A percentile compares a stretch with the other conserved stretches of the same genome.
Evolutionary conservation across 2,888 invertebrate genomes (phyloP).

Genomic region (Anthophora plumipes): DNA sequence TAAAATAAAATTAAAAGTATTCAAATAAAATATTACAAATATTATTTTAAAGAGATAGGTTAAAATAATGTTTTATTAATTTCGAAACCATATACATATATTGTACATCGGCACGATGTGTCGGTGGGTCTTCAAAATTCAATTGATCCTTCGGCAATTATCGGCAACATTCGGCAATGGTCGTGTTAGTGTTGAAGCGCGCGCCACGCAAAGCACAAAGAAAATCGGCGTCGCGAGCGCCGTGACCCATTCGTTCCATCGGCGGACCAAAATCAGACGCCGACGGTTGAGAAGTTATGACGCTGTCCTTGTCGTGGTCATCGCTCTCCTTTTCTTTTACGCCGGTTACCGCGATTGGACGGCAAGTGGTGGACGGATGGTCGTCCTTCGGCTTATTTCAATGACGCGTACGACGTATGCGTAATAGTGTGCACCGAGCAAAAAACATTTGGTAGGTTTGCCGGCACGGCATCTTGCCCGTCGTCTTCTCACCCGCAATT

Average conservation of each 20-base stretch:
- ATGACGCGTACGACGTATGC: slow-evolving; percentile 20
- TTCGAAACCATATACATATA: too few species aligned
- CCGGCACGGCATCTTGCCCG: not conserved
- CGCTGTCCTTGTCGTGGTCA: slow-evolving; percentile 32
- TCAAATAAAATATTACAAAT: not conserved
- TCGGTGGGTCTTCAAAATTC: slow-evolving; percentile 1
- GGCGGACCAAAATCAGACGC: slow-evolving; percentile 38
- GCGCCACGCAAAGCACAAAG: slow-evolving; percentile 10
- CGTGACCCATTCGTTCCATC: slow-evolving; percentile 14
- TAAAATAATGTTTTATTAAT: not conserved
- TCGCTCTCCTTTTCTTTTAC: slow-evolving; percentile 4
- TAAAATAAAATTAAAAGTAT: not conserved
- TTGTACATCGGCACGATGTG: too few species aligned
- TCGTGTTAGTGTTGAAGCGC: slow-evolving; percentile 15
- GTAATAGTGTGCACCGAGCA: slow-evolving; percentile 12
- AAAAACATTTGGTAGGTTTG: slow-evolving; percentile 20
- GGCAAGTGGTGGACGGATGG: slow-evolving; percentile 25
- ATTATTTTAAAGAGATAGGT: not conserved
- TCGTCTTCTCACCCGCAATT: not conserved
- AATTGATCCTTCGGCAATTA: slow-evolving; percentile 15
- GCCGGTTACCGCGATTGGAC: not conserved
- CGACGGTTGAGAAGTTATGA: slow-evolving; percentile 37
- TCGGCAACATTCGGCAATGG: slow-evolving; percentile 3
- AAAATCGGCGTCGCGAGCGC: slow-evolving; percentile 20
- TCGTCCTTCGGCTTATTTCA: slow-evolving; percentile 1